These are phyloP conservation scores for Arrhamphus sclerolepis DNA, from an alignment of 2,797 vertebrate genomes.

Conservation along the genomic window DNA sequence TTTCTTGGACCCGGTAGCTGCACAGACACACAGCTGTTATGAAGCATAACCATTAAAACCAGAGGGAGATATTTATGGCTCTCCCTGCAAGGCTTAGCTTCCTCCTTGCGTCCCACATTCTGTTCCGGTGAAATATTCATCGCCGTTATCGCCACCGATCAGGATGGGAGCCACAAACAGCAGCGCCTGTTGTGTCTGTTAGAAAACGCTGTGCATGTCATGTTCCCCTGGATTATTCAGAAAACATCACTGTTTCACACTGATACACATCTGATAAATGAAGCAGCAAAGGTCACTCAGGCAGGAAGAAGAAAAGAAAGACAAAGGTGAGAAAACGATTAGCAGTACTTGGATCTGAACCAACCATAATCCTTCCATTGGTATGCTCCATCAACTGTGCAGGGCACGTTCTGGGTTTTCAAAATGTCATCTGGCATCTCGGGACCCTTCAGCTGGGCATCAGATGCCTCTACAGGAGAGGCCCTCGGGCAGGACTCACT, in stretches of 20 bases:
- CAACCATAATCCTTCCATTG: conserved; percentile 33
- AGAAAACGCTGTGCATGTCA: conserved; percentile 9
- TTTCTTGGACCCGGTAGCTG: conserved; percentile 45
- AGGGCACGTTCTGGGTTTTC: conserved; percentile 19
- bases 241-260: conserved; percentile 9
- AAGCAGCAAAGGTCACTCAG: conserved; percentile 17
- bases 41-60: conserved; percentile 64
- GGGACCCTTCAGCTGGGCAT: conserved; percentile 33
- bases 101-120: conserved; percentile 64
- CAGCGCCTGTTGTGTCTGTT: conserved; percentile 22
- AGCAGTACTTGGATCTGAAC: conserved; percentile 4
- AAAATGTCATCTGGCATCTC: conserved; percentile 55
- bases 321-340: conserved; percentile 21
- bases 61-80: conserved; percentile 65
- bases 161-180: conserved; percentile 28
- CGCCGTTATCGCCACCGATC: conserved; percentile 43
- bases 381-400: conserved; percentile 27
- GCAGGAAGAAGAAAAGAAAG: conserved; percentile 5
- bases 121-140: conserved; percentile 63
- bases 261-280: conserved; percentile 20
- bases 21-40: conserved; percentile 47
- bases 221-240: conserved; percentile 19
- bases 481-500: conserved; percentile 42
- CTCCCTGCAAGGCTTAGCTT: conserved; percentile 58
- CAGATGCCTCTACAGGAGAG: conserved; percentile 60